These are phyloP conservation scores for Parasteatoda lunata DNA, from an alignment of 2,888 invertebrate genomes.

Conservation along the genomic window DNA sequence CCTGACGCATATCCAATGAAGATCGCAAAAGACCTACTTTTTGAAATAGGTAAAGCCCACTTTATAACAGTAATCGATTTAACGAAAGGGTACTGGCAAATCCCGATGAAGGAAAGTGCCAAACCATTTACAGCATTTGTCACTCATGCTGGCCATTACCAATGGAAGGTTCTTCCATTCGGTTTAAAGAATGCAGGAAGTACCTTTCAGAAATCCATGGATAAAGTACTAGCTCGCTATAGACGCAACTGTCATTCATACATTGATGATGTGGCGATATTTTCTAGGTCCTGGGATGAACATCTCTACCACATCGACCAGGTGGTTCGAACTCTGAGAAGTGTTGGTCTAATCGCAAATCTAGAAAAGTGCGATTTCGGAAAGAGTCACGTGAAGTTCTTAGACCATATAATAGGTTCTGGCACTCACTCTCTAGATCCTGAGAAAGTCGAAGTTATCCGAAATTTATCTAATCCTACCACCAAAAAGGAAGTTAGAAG, in stretches of 20 bases:
- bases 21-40: not conserved
- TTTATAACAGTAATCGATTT: not conserved
- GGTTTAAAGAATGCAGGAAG: not conserved
- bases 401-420: not conserved
- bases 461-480: not conserved
- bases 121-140: not conserved
- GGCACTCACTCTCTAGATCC: not conserved
- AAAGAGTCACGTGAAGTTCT: not conserved
- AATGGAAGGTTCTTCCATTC: not conserved
- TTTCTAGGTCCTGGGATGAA: not conserved
- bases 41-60: not conserved
- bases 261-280: constrained; percentile 1
- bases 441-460: not conserved
- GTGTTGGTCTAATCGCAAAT: not conserved
- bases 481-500: not conserved
- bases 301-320: not conserved
- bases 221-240: not conserved
- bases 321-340: not conserved
- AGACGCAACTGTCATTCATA: not conserved
- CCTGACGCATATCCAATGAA: not conserved
- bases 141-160: not conserved
- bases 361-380: not conserved
- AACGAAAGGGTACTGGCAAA: constrained; percentile 5
- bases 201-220: not conserved
- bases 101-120: not conserved